phyloP scores from a whole-genome alignment of 2,113 vertebrate genomes.

The Cettia cetti region DNA sequence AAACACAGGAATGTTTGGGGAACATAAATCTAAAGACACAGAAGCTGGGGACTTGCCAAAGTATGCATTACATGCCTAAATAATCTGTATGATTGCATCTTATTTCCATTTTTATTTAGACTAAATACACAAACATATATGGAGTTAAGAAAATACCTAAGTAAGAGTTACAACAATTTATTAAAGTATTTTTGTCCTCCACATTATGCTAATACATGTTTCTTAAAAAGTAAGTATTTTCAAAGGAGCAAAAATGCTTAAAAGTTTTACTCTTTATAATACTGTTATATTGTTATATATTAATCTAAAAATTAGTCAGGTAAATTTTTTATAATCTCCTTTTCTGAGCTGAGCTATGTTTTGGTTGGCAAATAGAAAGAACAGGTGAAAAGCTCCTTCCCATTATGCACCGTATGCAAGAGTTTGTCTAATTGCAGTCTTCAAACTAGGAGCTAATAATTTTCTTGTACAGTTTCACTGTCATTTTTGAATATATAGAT shows the following conservation, averaged over 20 bases:
- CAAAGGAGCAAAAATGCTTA: neutral
- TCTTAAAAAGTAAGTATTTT: neutral
- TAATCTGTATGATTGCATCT: neutral
- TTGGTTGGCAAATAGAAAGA: neutral
- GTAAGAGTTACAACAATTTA: neutral
- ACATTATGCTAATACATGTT: neutral
- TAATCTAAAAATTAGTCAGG: neutral
- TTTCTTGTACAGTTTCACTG: neutral
- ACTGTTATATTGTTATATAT: neutral
- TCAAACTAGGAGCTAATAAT: neutral
- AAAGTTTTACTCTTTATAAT: neutral
- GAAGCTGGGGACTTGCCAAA: neutral
- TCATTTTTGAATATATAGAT: neutral
- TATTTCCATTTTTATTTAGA: neutral
- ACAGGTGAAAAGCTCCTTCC: neutral
- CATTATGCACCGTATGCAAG: neutral
- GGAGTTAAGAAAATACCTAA: neutral
- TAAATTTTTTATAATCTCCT: neutral
- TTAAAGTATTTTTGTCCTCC: neutral
- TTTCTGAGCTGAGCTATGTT: neutral
- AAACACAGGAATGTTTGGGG: neutral
- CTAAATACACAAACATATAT: neutral
- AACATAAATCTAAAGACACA: accelerated
- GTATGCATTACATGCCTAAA: neutral
- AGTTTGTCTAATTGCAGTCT: neutral